Base-by-base conservation (phyloP, 2,113 vertebrate genomes). In the Perca fluviatilis region DNA sequence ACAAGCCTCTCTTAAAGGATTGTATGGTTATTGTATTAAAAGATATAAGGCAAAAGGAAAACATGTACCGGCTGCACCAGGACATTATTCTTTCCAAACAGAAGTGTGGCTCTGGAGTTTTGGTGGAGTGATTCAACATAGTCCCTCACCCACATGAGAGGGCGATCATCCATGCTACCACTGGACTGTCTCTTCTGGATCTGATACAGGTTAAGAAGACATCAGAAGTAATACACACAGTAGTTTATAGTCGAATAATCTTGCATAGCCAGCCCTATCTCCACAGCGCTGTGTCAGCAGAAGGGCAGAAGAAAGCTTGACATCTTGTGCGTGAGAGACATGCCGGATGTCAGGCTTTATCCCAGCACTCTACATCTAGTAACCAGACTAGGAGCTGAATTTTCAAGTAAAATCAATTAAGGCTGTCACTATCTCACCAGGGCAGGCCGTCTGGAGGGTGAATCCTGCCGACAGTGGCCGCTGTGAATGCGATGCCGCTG, bases 131-230 rank as follows among this genome's bases (percentile, higher is more conserved):
- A 99, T 89, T 99, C 97, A 30, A 99, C 98, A 0, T 99, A 99
- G 74, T 99, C 98, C 14, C 97, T 95, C 57, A 97, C 98, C 9
- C 97, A 99, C 84, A 97, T 94, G 0, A 98, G 96, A 50, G 95
- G 94, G 1, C 98, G 94, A 89, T 99, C 98, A 0, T 99, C 98
- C 97, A 99, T 97, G 71, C 98, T 99, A n/a, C 97, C 96, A 2
- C 98, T 99, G 0, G 98, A 99, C 80, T 99, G 98, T 70, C 98
- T 96, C 79, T 99, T 99, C 95, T 99, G 98, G 85, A 99, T 99
- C 98, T 99, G 77, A 43, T 10, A 25, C 49, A 66, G 9, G 50
- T 77, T 46, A 47, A 43, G 3, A 56, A 19, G 5, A 49, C 46
- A 49, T 51, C 18, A 64, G 18, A 66, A 36, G 3, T 14, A 49